phyloP scores from a whole-genome alignment of 2,888 invertebrate genomes.

The Phalangium opilio region DNA sequence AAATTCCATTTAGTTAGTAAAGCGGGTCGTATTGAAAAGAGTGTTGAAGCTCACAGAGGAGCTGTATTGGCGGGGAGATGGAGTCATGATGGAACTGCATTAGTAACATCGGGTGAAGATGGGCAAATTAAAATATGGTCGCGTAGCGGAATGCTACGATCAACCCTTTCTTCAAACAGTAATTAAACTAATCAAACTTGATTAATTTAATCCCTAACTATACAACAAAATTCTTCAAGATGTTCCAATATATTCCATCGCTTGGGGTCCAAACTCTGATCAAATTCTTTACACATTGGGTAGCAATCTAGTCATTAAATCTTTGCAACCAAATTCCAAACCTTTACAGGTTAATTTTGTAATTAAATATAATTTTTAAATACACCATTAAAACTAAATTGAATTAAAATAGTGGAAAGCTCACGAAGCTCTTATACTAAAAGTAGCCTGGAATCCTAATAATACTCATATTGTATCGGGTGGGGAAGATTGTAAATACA shows the following conservation, averaged over 20 bases:
- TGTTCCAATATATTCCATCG: conserved; percentile 61
- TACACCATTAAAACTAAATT: not conserved
- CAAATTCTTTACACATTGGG: conserved; percentile 42
- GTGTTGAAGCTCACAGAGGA: conserved; percentile 69
- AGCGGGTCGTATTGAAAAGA: conserved; percentile 80
- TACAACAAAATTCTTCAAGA: conserved; percentile 21
- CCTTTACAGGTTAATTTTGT: conserved; percentile 32
- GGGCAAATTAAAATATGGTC: conserved; percentile 96
- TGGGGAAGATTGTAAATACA: conserved; percentile 60
- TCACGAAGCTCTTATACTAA: conserved; percentile 79
- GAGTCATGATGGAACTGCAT: conserved; percentile 89
- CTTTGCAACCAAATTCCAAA: conserved; percentile 40
- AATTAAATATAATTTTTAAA: not conserved
- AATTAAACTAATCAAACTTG: conserved; percentile 17
- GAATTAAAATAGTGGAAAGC: conserved; percentile 63
- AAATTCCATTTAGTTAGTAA: conserved; percentile 76
- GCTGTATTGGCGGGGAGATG: conserved; percentile 78
- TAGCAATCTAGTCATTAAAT: conserved; percentile 42
- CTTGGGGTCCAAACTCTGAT: conserved; percentile 49
- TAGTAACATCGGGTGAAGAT: conserved; percentile 90
- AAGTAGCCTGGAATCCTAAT: conserved; percentile 43
- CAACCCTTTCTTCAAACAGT: conserved; percentile 68
- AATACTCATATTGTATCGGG: conserved; percentile 44
- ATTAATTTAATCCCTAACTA: not conserved
- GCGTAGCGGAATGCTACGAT: conserved; percentile 78